Evolutionary conservation across 2,797 vertebrate genomes (phyloP).

Genomic region (Gephyroberyx darwinii): DNA sequence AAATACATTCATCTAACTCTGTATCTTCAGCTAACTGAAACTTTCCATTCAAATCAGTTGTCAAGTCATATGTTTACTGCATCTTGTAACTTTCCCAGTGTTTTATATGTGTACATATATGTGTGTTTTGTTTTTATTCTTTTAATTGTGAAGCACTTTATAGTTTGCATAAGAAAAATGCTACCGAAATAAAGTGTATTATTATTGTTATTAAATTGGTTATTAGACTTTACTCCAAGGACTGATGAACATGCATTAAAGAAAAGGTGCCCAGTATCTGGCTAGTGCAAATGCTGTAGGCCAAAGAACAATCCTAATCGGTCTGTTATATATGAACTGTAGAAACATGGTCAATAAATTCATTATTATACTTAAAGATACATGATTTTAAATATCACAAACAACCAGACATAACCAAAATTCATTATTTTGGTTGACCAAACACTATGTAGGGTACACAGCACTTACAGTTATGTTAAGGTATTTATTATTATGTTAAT

Average conservation of each 20-base stretch:
- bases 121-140: not conserved
- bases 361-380: not conserved
- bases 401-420: slow-evolving; percentile 14
- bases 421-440: not conserved
- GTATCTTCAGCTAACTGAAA: too few species aligned
- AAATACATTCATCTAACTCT: too few species aligned
- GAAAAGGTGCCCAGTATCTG: not conserved
- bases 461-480: not conserved
- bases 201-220: too few species aligned
- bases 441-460: not conserved
- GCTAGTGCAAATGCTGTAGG: not conserved
- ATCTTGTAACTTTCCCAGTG: too few species aligned
- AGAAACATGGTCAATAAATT: not conserved
- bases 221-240: not conserved
- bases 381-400: slow-evolving; percentile 18
- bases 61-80: too few species aligned
- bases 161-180: too few species aligned
- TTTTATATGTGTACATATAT: too few species aligned
- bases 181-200: too few species aligned
- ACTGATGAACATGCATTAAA: slow-evolving; percentile 11
- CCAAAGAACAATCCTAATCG: slow-evolving; percentile 4
- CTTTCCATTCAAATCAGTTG: too few species aligned
- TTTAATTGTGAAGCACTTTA: too few species aligned
- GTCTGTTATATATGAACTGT: not conserved
- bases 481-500: not conserved